A percentile compares a stretch with the other conserved stretches of the same genome.
Conservation (phyloP, 2,888 invertebrate species). For the Lagria hirta region DNA sequence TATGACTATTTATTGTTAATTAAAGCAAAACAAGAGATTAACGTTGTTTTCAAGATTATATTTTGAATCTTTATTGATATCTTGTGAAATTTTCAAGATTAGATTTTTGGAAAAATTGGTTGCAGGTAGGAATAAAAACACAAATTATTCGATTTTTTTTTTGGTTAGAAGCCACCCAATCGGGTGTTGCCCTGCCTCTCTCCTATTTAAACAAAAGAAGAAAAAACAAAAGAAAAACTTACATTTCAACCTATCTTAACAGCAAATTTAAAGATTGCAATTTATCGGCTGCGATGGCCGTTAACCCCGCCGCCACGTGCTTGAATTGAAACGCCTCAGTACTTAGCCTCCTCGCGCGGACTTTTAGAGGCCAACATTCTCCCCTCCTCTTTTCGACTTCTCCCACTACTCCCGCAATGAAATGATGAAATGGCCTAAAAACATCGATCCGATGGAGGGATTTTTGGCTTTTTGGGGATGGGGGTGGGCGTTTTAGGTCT, state of each 20-base stretch:
- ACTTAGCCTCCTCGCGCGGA: constrained; percentile 48
- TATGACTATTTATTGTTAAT: too few species aligned
- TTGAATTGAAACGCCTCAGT: constrained; percentile 40
- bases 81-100: too few species aligned
- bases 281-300: constrained; percentile 24
- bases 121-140: too few species aligned
- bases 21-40: too few species aligned
- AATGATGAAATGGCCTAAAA: neutral
- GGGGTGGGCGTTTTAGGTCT: constrained; percentile 7
- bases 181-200: too few species aligned
- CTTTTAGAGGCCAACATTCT: constrained; percentile 45
- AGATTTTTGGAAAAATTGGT: too few species aligned
- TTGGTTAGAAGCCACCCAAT: too few species aligned
- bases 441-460: constrained; percentile 11
- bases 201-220: too few species aligned
- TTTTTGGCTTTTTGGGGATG: constrained; percentile 6
- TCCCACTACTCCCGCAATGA: constrained; percentile 12
- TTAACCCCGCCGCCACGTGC: constrained; percentile 46
- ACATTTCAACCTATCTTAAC: constrained; percentile 33
- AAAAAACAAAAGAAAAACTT: too few species aligned
- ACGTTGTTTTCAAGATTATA: too few species aligned
- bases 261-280: constrained; percentile 22
- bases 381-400: constrained; percentile 21
- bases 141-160: too few species aligned
- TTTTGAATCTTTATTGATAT: too few species aligned